Percentiles rank a stretch among this genome's conserved stretches.
Evolutionary conservation across 2,113 vertebrate genomes (phyloP).

Genomic region (Tragelaphus imberbis): DNA sequence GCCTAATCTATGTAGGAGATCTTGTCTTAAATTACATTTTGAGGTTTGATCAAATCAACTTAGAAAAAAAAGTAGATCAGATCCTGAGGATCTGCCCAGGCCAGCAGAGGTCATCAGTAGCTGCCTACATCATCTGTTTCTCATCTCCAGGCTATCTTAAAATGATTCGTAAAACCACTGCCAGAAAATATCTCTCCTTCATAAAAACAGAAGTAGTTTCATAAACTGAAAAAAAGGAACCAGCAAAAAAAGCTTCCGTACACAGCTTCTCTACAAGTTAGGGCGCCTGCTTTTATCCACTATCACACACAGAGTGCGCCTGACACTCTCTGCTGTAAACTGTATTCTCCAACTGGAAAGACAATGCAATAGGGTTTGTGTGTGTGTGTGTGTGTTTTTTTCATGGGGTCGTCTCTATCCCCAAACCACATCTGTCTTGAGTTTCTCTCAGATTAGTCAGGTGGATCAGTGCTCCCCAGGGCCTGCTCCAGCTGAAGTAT

Average conservation of each 20-base stretch:
- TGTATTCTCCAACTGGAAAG: conserved; percentile 74
- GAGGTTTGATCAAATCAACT: conserved; percentile 70
- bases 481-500: conserved; percentile 98
- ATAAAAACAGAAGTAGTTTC: conserved; percentile 70
- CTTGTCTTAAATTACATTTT: conserved; percentile 65
- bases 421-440: conserved; percentile 98
- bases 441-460: conserved; percentile 92
- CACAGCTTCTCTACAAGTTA: conserved; percentile 63
- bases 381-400: conserved; percentile 74
- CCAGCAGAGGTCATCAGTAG: conserved; percentile 77
- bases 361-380: not conserved
- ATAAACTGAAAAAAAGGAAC: conserved; percentile 66
- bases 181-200: conserved; percentile 73
- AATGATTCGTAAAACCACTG: conserved; percentile 69
- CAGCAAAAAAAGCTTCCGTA: conserved; percentile 69
- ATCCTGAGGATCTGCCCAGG: conserved; percentile 65
- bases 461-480: conserved; percentile 93
- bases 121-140: conserved; percentile 75
- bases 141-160: conserved; percentile 63
- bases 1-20: conserved; percentile 68
- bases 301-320: conserved; percentile 47
- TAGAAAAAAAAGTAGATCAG: conserved; percentile 64
- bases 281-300: conserved; percentile 68
- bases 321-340: conserved; percentile 51
- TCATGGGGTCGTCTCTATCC: conserved; percentile 90